Evolutionary conservation across 1,140 invertebrate species (phyloP), one percentile per base, ranked within the genome.

Genomic region (Apis florea): DNA sequence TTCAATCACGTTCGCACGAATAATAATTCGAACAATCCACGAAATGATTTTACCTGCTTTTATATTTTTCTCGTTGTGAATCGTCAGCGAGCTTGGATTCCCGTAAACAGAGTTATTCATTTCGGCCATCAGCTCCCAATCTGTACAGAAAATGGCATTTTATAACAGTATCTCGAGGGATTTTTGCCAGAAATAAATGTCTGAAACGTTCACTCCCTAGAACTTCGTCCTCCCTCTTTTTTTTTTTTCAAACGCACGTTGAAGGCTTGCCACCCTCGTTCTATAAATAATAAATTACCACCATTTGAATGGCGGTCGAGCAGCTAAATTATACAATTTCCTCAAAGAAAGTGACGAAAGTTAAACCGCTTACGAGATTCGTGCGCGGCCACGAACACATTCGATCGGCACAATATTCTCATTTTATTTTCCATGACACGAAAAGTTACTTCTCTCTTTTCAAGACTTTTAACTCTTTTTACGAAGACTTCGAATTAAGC

Each of bases 101-200:
- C 94, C 94, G 91, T 95, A 95, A 88, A 95, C 93, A 51, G 94
- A 95, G 90, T 95, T 95, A 92, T 95, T 95, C 91, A 95, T 91
- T 87, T 95, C 95, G 47, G 93, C 91, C 83, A 90, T 90, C 40
- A 87, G 84, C 49, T 94, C 94, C 92, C 93, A 94, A 85, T 91
- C 91, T 94, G 88, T 58, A 89, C 90, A 83, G 67, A 72, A 71
- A 90, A 84, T 72, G 13, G 85, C 79, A 83, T 86, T 40, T 79
- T 31, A 31, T 73, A 58, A 12, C 49, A 49, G 24, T 47, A 19
- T 6, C 12, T 17, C 2, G 13, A n/a, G n/a, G n/a, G 58, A 73
- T n/a, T 31, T 40, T 12, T n/a, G 21, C 9, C 47, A n/a, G 66
- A 54, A 40, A 63, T 58, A 64, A 72, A 64, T 72, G 53, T 51